phyloP scores from a whole-genome alignment of 2,113 vertebrate species.

The Phalacrocorax carbo region DNA sequence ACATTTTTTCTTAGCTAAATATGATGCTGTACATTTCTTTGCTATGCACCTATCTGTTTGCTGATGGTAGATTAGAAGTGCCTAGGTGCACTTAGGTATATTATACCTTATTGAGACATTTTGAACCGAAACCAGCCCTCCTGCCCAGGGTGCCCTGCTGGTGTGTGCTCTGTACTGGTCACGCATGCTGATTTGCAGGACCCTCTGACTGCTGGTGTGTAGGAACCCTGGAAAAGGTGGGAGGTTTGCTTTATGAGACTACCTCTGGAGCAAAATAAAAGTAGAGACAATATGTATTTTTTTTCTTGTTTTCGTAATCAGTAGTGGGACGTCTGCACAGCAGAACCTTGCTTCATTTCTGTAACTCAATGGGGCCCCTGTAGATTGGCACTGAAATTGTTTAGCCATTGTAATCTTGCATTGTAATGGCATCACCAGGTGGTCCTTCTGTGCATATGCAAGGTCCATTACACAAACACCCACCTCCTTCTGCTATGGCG shows the following conservation, averaged over 20 bases:
- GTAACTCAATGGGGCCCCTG: neutral
- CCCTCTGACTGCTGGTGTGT: neutral
- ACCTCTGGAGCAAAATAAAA: neutral
- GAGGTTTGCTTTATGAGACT: neutral
- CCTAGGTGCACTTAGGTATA: neutral
- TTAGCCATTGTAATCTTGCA: conserved; percentile 28
- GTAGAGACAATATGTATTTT: neutral
- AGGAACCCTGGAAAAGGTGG: neutral
- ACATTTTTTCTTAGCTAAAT: neutral
- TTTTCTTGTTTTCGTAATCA: neutral
- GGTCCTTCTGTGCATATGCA: conserved; percentile 44
- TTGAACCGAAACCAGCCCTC: neutral
- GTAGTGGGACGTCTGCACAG: neutral
- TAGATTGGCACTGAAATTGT: neutral
- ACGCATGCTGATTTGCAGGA: neutral
- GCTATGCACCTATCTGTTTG: neutral
- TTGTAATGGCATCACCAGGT: conserved; percentile 46
- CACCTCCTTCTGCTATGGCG: neutral
- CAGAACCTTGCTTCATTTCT: conserved; percentile 34
- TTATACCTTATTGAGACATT: neutral
- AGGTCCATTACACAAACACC: conserved; percentile 49
- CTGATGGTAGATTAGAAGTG: neutral
- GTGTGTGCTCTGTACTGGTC: neutral
- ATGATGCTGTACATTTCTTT: neutral
- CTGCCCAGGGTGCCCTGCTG: neutral